Evolutionary conservation across 2,888 invertebrate genomes (phyloP).

Genomic region (Pristionchus exspectatus): DNA sequence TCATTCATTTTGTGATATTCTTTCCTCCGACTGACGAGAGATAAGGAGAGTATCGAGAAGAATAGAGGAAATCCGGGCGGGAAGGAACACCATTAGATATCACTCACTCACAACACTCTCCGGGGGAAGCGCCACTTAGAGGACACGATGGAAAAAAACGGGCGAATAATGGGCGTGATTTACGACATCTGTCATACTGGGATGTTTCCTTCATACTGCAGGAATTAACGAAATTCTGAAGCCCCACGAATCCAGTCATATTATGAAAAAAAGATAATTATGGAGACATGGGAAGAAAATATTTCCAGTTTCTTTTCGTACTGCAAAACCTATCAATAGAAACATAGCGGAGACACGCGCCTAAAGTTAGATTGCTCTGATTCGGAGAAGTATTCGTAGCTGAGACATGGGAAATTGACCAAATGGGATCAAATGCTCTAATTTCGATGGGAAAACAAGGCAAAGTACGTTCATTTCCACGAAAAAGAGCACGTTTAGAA

Average conservation of each 20-base stretch:
- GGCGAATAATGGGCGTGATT: background rate
- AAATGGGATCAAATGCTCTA: background rate
- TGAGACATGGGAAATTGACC: background rate
- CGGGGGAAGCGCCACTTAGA: constrained; percentile 1
- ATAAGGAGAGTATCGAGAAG: no score
- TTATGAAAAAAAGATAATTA: no score
- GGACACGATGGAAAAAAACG: background rate
- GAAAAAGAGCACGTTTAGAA: no score
- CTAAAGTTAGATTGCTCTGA: background rate
- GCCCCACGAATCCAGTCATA: no score
- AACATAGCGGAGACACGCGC: background rate
- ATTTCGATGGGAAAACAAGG: background rate
- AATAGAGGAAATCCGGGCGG: background rate
- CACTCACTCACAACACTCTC: background rate
- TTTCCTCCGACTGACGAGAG: no score
- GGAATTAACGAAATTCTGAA: no score
- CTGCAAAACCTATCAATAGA: no score
- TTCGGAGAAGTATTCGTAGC: background rate
- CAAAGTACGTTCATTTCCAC: background rate
- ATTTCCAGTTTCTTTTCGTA: no score
- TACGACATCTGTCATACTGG: no score
- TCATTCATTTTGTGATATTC: no score
- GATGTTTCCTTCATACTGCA: no score
- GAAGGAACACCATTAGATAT: constrained; percentile 24
- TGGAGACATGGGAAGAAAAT: no score